These are phyloP conservation scores for Taenioides sp. DNA, from an alignment of 2,797 vertebrate genomes.

Conservation along the genomic window DNA sequence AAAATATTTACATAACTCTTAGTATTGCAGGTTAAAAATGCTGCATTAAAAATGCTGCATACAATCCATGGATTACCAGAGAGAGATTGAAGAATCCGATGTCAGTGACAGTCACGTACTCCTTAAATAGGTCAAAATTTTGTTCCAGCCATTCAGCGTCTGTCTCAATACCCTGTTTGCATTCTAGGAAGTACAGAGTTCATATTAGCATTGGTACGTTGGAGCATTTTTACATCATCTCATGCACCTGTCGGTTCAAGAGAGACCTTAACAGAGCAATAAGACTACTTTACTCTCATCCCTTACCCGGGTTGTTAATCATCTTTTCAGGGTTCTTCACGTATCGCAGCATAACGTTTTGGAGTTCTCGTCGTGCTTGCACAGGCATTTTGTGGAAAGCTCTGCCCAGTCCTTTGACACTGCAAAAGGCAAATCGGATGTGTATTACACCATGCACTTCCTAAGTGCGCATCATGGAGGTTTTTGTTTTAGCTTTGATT, in stretches of 20 bases:
- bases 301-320: too few species aligned
- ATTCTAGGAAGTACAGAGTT: not conserved
- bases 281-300: not conserved
- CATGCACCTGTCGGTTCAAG: not conserved
- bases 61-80: slow-evolving; percentile 20
- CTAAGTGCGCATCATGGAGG: not conserved
- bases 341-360: too few species aligned
- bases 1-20: too few species aligned
- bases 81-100: slow-evolving; percentile 38
- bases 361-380: too few species aligned
- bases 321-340: too few species aligned
- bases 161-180: not conserved
- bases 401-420: slow-evolving; percentile 40
- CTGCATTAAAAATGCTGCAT: not conserved
- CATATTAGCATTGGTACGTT: not conserved
- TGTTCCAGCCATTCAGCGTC: slow-evolving; percentile 39
- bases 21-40: not conserved
- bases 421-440: slow-evolving; percentile 10
- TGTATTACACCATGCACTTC: not conserved
- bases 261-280: not conserved
- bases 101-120: slow-evolving; percentile 15
- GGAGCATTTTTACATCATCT: not conserved
- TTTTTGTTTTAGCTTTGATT: not conserved
- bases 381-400: slow-evolving; percentile 17
- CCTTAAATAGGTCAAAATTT: slow-evolving; percentile 50